Evolutionary conservation across 23 tunicate species (phyloP).

Genomic region (Ascidia mentula): DNA sequence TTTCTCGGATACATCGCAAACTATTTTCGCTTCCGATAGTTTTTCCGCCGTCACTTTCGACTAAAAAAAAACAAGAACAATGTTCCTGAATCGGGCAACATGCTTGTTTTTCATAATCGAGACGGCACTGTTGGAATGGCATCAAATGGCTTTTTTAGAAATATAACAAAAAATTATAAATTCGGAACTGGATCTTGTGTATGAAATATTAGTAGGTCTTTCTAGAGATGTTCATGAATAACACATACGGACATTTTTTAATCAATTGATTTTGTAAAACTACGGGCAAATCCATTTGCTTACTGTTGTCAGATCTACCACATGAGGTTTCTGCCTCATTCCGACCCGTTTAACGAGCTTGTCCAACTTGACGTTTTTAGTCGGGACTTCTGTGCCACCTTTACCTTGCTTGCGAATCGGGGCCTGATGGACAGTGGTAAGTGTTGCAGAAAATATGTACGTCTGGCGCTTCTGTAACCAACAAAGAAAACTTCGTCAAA

Average conservation of each 20-base stretch:
- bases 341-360: constrained; percentile 77
- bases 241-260: too few species aligned
- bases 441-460: constrained; percentile 90
- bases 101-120: not conserved
- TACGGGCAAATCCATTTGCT: not conserved
- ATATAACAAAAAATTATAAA: not conserved
- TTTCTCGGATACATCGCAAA: constrained; percentile 60
- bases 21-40: constrained; percentile 71
- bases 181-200: not conserved
- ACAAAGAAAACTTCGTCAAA: not conserved
- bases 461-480: constrained; percentile 76
- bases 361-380: constrained; percentile 47
- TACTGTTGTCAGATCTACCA: constrained; percentile 87
- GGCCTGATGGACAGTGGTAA: constrained; percentile 61
- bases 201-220: too few species aligned
- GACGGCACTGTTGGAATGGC: too few species aligned
- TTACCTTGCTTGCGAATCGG: constrained; percentile 31
- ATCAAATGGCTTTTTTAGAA: too few species aligned
- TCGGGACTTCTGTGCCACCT: not conserved
- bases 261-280: constrained; percentile 6
- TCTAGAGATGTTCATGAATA: too few species aligned
- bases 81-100: not conserved
- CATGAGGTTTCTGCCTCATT: constrained; percentile 46
- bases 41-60: constrained; percentile 70
- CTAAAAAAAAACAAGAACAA: constrained; percentile 24